Base-by-base conservation (phyloP, 2,113 vertebrate genomes). In the Hippocampus mohnikei region DNA sequence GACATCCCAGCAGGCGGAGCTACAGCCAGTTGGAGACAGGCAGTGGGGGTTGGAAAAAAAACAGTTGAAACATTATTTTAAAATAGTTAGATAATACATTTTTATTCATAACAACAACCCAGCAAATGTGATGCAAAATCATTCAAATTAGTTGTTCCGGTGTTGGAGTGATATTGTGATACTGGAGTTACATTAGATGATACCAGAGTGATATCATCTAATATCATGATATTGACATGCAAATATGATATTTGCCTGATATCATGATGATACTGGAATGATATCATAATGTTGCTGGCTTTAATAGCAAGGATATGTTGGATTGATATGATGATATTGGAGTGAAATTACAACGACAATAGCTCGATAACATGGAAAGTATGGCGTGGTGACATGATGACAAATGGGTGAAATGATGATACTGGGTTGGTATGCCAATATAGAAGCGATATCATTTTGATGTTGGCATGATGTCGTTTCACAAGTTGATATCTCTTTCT, bases 1-100 rank as follows among this genome's bases (percentile, higher is more conserved):
- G 25, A 73, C 73, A 27, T 29, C 18, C 10, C 9, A 7, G 67
- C 60, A 21, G 11, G 74, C 63, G 74, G 70, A n/a, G 0, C 50
- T 9, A 11, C 1, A 9, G 48, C 18, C 29, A 55, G 52, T 8
- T 55, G 52, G 52, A 55, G 23, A 55, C 52, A n/a, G 52, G 8
- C 21, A 9, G 11, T 58, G 25, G 55, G 55, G 52, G 48, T 12
- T 13, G 3, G 48, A 12, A 7, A 8, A 16, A 20, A 29, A 0
- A 1, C 1, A 8, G 12, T 29, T 29, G 12, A 2, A 2, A 27
- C 52, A n/a, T n/a, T 10, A 10, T 23, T n/a, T n/a, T 20, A 50
- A 50, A 50, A 6, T 50, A 20, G 15, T 50, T 20, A 48, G 18
- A 21, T 18, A 50, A 20, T 50, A 21, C 16, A 20, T 20, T 50